Base-by-base conservation (phyloP, 2,888 invertebrate species). In the Lingula anatina region DNA sequence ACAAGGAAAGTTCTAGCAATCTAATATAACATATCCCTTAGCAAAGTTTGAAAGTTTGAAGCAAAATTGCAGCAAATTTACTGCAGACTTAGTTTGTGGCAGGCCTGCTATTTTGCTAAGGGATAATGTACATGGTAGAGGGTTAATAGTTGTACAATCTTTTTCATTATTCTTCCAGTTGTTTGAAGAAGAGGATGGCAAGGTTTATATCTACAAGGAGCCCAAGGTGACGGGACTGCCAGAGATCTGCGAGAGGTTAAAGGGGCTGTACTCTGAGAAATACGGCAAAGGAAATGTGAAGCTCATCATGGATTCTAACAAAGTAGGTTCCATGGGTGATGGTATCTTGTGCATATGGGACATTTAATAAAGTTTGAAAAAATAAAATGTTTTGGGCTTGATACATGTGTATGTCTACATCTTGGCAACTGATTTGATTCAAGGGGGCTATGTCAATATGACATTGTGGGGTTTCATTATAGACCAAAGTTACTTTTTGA, bases 171-270 rank as follows among this genome's bases (percentile, higher is more conserved):
- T 31, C 15, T 15, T 12, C 9, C 9, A 31, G 9, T 31, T 31
- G 9, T 81, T 79, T 68, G 81, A 79, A 48, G 77, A 79, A 38
- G 81, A 81, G 49, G 77, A 81, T 69, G 89, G 88, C 1, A 83
- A 89, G 12, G 92, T 95, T 72, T 96, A 89, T 73, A 86, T 96
- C 56, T 97, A 96, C 75, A 94, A 95, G 73, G 95, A 96, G 70
- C 93, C 94, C 0, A 95, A 95, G 78, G 82, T 95, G 31, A 96
- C 95, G 1, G 88, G 91, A 0, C 81, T 97, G 31, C 88, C 94
- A 57, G 96, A 95, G 78, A 90, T 95, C 54, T 90, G 93, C 0
- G 93, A 94, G 69, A 83, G 92, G 49, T 81, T 96, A 40, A 84
- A 86, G 57, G 86, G 84, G 54, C 85, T 89, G 65, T 93, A 90